These are phyloP conservation scores for Protobothrops flavoviridis DNA, from an alignment of 2,113 vertebrate genomes.

Conservation along the genomic window DNA sequence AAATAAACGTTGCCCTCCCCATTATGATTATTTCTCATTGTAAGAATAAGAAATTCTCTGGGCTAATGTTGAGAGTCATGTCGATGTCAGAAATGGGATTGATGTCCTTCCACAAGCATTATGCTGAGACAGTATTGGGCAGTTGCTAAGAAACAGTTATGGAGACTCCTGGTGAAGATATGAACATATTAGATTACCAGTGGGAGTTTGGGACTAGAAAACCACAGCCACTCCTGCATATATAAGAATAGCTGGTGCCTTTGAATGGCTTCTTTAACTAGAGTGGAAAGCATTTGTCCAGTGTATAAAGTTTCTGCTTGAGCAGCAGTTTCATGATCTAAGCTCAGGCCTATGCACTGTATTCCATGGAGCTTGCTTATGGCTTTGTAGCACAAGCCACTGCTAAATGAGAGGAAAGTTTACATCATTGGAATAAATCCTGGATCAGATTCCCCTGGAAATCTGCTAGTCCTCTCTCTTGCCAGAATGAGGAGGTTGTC, in stretches of 20 bases:
- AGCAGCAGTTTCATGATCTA: background rate
- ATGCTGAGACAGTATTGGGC: background rate
- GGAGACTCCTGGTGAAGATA: background rate
- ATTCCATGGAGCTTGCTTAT: background rate
- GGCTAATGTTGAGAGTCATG: background rate
- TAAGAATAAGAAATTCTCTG: background rate
- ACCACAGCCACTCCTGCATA: background rate
- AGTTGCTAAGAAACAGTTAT: background rate
- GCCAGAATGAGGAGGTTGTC: background rate
- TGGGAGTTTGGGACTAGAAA: background rate
- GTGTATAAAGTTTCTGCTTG: background rate
- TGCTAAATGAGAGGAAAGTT: background rate
- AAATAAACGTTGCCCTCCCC: background rate
- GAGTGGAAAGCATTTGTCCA: background rate
- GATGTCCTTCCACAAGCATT: background rate
- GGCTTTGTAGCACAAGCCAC: background rate
- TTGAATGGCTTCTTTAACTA: background rate
- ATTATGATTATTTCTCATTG: background rate
- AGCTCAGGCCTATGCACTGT: background rate
- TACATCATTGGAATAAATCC: background rate
- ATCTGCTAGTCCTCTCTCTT: background rate
- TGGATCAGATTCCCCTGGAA: background rate
- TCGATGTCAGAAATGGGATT: background rate
- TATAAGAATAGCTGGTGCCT: background rate
- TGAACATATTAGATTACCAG: background rate